Base-by-base conservation (phyloP, 2,888 invertebrate genomes). In the Agrypnus murinus region DNA sequence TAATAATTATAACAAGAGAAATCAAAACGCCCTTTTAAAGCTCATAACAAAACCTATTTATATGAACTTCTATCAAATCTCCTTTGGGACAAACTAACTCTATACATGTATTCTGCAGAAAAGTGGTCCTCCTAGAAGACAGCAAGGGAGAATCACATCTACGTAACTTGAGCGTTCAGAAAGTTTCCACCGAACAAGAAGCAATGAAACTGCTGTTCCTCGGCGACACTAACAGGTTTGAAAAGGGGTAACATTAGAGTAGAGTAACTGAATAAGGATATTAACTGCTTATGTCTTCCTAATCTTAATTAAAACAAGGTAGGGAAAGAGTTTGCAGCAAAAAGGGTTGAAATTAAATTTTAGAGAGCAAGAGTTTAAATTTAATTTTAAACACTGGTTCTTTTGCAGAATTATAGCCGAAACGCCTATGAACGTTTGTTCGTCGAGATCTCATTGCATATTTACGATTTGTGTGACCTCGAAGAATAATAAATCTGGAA, bases 371-470 rank as follows among this genome's bases (percentile, higher is more conserved):
- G 3, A 25, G 2, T 5, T 25, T 25, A 25, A 25, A 25, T 25
- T 25, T 25, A 25, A n/a, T 8, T 31, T 25, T 40, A n/a, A 45
- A 32, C 10, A 32, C n/a, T 4, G n/a, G 7, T 45, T 5, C 14
- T 19, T 45, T 77, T 79, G 46, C 73, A 88, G 88, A 69, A 86
- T 86, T 0, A 86, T 86, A 25, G 86, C 87, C 1, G 88, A 88
- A 74, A 89, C 89, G 0, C 87, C 87, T n/a, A 85, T 88, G 85
- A 89, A 89, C 77, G 86, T 86, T 46, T 84, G 83, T 67, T 89
- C 88, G 0, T 88, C 88, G 2, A 84, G 89, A 76, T 88, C 88
- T 0, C 89, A 89, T 74, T 88, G 88, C 74, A 86, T 89, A 71
- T 88, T 89, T 77, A 89, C 88, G n/a, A 84, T 88, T 48, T 84